Evolutionary conservation across 2,888 invertebrate species (phyloP).

Genomic region (Trichopria drosophilae): DNA sequence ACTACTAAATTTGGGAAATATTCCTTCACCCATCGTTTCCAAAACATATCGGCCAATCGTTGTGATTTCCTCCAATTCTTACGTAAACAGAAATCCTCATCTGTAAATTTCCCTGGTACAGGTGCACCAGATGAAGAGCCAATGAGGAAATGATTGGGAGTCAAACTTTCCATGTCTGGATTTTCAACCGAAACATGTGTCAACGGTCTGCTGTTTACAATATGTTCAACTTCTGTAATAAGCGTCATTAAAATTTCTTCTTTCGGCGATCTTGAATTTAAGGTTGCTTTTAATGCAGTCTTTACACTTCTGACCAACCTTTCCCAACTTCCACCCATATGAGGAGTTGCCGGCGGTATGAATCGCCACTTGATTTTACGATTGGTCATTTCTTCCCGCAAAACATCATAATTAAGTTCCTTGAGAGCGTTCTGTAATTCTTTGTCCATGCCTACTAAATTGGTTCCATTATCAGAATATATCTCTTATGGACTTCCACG

Average conservation of each 20-base stretch:
- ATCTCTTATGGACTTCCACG: no score
- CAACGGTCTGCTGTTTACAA: constrained; percentile 39
- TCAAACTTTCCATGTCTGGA: constrained; percentile 40
- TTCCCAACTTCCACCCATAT: no score
- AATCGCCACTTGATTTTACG: constrained; percentile 8
- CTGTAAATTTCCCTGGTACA: neutral
- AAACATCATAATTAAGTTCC: neutral
- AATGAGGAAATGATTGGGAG: constrained; percentile 46
- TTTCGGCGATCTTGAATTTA: constrained; percentile 31
- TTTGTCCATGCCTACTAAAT: constrained; percentile 9
- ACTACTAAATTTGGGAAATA: constrained; percentile 36
- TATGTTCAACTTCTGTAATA: constrained; percentile 31
- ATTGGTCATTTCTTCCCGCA: neutral
- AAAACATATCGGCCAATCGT: constrained; percentile 33
- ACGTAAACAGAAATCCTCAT: neutral
- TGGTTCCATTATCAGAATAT: constrained; percentile 27
- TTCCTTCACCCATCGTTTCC: constrained; percentile 45
- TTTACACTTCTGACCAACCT: no score
- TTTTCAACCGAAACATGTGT: constrained; percentile 39
- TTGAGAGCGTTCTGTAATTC: constrained; percentile 3
- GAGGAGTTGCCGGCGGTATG: no score
- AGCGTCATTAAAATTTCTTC: no score
- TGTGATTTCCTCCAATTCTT: constrained; percentile 30
- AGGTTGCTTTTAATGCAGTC: constrained; percentile 24
- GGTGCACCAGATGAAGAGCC: constrained; percentile 20